phyloP scores from a whole-genome alignment of 2,888 invertebrate genomes.

The Agelastica alni region DNA sequence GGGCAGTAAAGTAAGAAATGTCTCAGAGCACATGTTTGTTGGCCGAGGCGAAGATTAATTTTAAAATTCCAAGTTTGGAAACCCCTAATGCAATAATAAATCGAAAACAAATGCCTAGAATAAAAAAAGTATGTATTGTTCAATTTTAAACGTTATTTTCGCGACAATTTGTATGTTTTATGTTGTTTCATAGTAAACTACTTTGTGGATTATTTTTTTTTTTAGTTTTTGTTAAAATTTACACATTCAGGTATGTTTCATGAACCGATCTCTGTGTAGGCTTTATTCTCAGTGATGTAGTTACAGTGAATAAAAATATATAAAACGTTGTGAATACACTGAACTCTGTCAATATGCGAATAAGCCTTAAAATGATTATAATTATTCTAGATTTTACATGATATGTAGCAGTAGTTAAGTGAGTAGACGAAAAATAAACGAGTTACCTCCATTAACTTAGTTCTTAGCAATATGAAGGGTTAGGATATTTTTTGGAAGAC shows the following conservation, averaged over 20 bases:
- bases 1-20: no score
- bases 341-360: conserved; percentile 44
- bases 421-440: conserved; percentile 22
- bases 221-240: no score
- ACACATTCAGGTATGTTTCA: no score
- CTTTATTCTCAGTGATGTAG: conserved; percentile 37
- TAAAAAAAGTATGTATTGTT: no score
- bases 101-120: neutral
- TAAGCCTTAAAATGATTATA: conserved; percentile 39
- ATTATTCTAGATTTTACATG: conserved; percentile 42
- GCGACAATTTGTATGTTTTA: no score
- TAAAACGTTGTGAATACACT: conserved; percentile 37
- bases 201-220: neutral
- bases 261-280: conserved; percentile 18
- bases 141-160: no score
- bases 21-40: no score
- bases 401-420: conserved; percentile 35
- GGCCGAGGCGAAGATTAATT: no score
- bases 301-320: conserved; percentile 23
- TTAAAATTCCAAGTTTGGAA: neutral
- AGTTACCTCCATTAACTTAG: conserved; percentile 16
- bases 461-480: conserved; percentile 5
- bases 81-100: neutral
- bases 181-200: no score
- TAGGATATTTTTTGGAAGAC: neutral